Evolutionary conservation across 1,140 invertebrate species (phyloP).

Genomic region (Lasioglossum baleicum): DNA sequence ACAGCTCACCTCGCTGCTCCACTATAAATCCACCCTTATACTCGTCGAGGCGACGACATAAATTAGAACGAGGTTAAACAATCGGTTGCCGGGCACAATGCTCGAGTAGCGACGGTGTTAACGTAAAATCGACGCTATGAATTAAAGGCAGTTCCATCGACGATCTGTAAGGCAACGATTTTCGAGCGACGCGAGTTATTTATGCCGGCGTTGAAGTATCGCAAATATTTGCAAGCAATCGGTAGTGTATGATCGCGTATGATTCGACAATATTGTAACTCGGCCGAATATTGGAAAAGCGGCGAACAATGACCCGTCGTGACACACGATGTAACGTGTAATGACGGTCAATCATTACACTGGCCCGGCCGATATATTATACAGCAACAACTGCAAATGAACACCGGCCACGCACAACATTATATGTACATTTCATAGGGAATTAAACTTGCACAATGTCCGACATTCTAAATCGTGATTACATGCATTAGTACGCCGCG

Average conservation of each 20-base stretch:
- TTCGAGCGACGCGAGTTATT: not conserved
- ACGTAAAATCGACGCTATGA: not conserved
- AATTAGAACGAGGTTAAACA: not conserved
- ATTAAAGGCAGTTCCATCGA: not conserved
- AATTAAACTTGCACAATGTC: not conserved
- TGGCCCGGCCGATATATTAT: conserved; percentile 19
- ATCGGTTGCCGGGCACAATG: too few species aligned
- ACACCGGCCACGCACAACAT: not conserved
- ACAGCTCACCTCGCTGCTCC: too few species aligned
- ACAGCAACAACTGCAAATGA: not conserved
- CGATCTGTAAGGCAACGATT: not conserved
- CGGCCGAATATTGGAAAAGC: conserved; percentile 1
- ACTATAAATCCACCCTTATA: too few species aligned
- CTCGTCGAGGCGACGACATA: not conserved
- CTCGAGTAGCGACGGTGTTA: not conserved
- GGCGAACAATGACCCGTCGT: not conserved
- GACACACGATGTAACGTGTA: not conserved
- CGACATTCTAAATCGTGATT: not conserved
- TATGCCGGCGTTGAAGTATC: not conserved
- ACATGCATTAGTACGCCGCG: too few species aligned
- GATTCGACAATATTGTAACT: conserved; percentile 2
- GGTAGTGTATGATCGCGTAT: conserved; percentile 10
- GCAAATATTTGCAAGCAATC: conserved; percentile 32
- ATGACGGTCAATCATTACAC: conserved; percentile 13
- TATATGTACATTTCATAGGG: not conserved